Base-by-base conservation (phyloP, 2,113 vertebrate genomes). In the Lutjanus erythropterus region DNA sequence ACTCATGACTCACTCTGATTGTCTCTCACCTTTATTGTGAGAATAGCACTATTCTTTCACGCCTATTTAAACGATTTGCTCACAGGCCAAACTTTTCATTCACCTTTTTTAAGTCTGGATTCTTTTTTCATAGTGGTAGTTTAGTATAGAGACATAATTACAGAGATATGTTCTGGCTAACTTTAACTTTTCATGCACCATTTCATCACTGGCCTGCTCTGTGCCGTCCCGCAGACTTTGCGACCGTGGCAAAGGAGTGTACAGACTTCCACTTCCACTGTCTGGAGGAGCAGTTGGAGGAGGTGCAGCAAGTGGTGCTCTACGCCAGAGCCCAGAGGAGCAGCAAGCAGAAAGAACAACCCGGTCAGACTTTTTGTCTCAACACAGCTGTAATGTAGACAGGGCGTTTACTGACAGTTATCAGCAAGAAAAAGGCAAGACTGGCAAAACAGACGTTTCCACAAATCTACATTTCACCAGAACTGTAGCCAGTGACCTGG, bases 201-300 rank as follows among this genome's bases (percentile, higher is more conserved):
- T 78, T 50, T 67, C 8, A 52, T 67, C n/a, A 6, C 1, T 23
- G 47, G 2, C 35, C 39, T 77, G 0, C 53, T 74, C n/a, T 72
- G 5, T 78, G 33, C 76, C 56, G 21, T 81, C 21, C 46, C 5
- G 8, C 92, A 99, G 98, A 99, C 91, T 99, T 99, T 92, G 96
- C 97, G 80, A 99, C 97, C 0, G 96, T 99, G 87, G 97, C 96
- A 50, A 97, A 98, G 88, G 98, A 99, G 88, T 99, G 98, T 78
- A 99, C 98, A 89, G 93, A 99, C 84, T 99, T 99, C 92, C 98
- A 99, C 90, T 99, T 99, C 78, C 95, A 94, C 18, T 93, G 95
- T 49, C 94, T 99, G 87, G 97, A 97, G 78, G 96, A 97, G 85
- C 98, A 99, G 86, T 93, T 99, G 89, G 96, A 98, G 80, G 92